These are phyloP conservation scores for Leptopilina drosophilae DNA, from an alignment of 2,888 invertebrate genomes.

Conservation along the genomic window DNA sequence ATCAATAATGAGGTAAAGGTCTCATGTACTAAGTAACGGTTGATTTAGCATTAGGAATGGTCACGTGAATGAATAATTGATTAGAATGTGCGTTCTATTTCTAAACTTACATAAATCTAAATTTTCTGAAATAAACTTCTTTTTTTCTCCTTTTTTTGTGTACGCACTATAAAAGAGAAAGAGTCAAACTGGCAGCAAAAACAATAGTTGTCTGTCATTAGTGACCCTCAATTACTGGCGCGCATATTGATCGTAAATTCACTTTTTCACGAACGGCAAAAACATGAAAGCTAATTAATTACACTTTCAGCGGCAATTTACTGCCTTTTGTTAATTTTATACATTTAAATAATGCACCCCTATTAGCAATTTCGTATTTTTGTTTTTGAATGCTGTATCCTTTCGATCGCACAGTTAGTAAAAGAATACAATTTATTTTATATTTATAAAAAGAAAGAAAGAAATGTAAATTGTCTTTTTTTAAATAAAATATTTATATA, in stretches of 20 bases:
- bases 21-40: slow-evolving; percentile 10
- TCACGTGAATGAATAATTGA: slow-evolving; percentile 13
- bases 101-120: background rate
- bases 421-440: no score
- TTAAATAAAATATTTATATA: no score
- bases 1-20: slow-evolving; percentile 26
- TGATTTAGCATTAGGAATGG: slow-evolving; percentile 18
- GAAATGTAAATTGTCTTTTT: no score
- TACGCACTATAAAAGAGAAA: no score
- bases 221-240: background rate
- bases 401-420: no score
- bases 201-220: background rate
- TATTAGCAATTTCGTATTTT: no score
- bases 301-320: background rate
- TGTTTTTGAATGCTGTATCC: no score
- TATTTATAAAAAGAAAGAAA: no score
- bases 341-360: background rate
- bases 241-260: slow-evolving; percentile 5
- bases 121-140: slow-evolving; percentile 2
- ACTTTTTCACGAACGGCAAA: background rate
- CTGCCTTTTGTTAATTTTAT: background rate
- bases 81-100: slow-evolving; percentile 12
- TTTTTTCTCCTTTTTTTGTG: background rate
- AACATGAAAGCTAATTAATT: slow-evolving; percentile 4
- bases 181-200: background rate